These are phyloP conservation scores for Archips crataeganus DNA, from an alignment of 2,888 invertebrate species.

Conservation along the genomic window DNA sequence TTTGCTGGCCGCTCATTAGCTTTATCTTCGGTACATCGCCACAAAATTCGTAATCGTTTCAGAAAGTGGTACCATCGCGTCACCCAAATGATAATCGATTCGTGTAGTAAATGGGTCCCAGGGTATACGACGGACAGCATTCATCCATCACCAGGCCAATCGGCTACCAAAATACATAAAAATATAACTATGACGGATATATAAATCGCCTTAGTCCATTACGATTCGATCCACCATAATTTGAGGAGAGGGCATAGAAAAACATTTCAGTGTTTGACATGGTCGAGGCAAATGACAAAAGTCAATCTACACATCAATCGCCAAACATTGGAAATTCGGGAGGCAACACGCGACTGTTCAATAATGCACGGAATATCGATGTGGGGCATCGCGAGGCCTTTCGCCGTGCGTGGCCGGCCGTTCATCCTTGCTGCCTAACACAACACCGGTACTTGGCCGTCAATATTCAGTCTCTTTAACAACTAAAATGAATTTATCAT, in stretches of 20 bases:
- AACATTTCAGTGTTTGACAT: slow-evolving; percentile 84
- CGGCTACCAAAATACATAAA: slow-evolving; percentile 68
- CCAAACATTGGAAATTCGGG: slow-evolving; percentile 85
- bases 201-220: slow-evolving; percentile 81
- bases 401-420: slow-evolving; percentile 62
- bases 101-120: slow-evolving; percentile 59
- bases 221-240: slow-evolving; percentile 72
- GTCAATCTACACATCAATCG: slow-evolving; percentile 86
- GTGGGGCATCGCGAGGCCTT: slow-evolving; percentile 72
- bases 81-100: slow-evolving; percentile 56
- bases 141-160: slow-evolving; percentile 80
- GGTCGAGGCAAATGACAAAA: slow-evolving; percentile 84
- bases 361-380: slow-evolving; percentile 85
- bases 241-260: slow-evolving; percentile 79
- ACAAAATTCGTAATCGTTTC: slow-evolving; percentile 53
- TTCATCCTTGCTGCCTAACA: slow-evolving; percentile 56
- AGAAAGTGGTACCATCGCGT: slow-evolving; percentile 47
- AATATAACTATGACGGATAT: slow-evolving; percentile 62
- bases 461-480: background rate
- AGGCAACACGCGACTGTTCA: slow-evolving; percentile 83
- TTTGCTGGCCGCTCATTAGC: slow-evolving; percentile 49
- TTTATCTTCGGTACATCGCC: slow-evolving; percentile 50
- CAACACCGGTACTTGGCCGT: background rate
- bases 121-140: slow-evolving; percentile 68
- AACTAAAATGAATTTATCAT: background rate